These are phyloP conservation scores for Camponotus fellah DNA, from an alignment of 2,888 invertebrate species.

Conservation along the genomic window DNA sequence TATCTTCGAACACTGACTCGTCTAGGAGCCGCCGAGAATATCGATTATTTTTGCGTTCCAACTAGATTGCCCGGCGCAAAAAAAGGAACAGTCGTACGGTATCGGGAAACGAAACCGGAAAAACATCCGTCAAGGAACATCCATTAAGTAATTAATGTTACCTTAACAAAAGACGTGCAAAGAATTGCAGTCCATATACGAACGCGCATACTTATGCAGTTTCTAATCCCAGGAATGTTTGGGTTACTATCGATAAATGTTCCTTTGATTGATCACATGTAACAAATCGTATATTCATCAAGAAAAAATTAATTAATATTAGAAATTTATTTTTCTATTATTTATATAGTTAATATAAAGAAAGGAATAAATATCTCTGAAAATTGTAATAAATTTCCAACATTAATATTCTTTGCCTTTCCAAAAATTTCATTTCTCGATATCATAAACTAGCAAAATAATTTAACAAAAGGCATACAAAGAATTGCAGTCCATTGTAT, in stretches of 20 bases:
- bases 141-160: conserved; percentile 51
- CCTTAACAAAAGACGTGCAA: conserved; percentile 23
- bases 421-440: not conserved
- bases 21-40: conserved; percentile 38
- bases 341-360: not conserved
- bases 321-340: not conserved
- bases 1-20: conserved; percentile 43
- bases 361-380: not conserved
- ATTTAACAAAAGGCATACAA: too few species aligned
- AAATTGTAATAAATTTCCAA: conserved; percentile 21
- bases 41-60: conserved; percentile 38
- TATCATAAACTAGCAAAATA: not conserved
- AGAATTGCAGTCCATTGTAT: too few species aligned
- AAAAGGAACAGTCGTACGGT: conserved; percentile 28
- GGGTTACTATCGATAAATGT: not conserved
- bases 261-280: not conserved
- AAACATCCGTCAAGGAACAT: conserved; percentile 28
- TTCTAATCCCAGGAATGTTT: not conserved
- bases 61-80: conserved; percentile 16
- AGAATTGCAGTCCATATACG: conserved; percentile 24
- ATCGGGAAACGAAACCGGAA: conserved; percentile 43
- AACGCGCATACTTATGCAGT: not conserved
- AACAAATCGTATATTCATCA: conserved; percentile 10
- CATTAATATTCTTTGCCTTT: not conserved
- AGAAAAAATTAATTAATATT: not conserved